Base-by-base conservation (phyloP, 2,888 invertebrate genomes). In the Drosophila rubida region DNA sequence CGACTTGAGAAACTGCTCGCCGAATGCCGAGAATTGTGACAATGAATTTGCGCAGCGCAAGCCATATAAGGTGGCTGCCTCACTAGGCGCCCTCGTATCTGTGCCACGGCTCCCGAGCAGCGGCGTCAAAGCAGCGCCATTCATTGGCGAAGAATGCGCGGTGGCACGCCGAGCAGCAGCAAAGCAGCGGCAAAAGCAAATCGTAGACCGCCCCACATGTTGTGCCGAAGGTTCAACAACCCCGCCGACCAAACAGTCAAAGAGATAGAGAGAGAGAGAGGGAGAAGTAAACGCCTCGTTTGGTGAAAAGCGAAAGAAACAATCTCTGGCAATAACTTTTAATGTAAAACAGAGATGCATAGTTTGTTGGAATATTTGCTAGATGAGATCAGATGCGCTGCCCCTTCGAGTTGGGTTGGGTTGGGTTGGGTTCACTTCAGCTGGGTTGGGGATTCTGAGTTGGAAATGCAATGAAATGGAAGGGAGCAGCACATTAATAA, bases 291-390 rank as follows among this genome's bases (percentile, higher is more conserved):
- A 63, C 62, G 79, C 68, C 78, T 74, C 71, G 71, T 61, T 66
- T 53, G 32, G 55, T 59, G 61, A 63, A 64, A 45, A 53, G 35
- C 44, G 22, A 37, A 32, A 60, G 16, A 55, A 44, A 37, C 27
- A 55, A 59, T 45, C 55, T 55, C 45, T 64, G 73, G 78, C 63
- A 68, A 78, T 75, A 63, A 69, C 59, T 67, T 79, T 74, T 76
- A 79, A 78, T 79, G 78, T 76, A 65, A 79, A 76, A 73, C 76
- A 78, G 78, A 69, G 67, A 58, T 73, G 46, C 76, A 73, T 63
- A 44, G 72, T 62, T 66, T 42, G 54, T 61, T 42, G 39, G 60
- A 70, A 74, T 77, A 66, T 78, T 75, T 69, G 60, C 70, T 78
- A 75, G 75, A 78, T 78, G 79, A 78, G 79, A 75, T 78, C 78